A percentile compares a stretch with the other conserved stretches of the same genome.
These are phyloP conservation scores for Xestia c-nigrum DNA, from an alignment of 2,888 invertebrate species.

Conservation along the genomic window DNA sequence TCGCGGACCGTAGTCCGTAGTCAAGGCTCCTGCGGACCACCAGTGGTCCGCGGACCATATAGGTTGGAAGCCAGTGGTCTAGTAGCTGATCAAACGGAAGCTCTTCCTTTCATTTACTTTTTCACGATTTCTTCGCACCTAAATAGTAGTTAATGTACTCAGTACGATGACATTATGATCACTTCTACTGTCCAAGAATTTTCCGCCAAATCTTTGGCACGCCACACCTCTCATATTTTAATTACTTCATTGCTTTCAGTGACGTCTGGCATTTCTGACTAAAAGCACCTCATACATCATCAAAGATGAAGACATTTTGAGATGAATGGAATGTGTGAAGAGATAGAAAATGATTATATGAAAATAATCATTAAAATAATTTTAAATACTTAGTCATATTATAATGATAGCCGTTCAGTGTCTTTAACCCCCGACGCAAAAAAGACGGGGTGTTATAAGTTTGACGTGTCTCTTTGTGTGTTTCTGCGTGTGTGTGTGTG, in stretches of 20 bases:
- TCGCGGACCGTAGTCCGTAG: no score
- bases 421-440: no score
- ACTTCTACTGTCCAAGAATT: constrained; percentile 10
- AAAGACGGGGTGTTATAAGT: no score
- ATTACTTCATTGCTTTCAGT: constrained; percentile 25
- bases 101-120: background rate
- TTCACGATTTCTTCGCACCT: background rate
- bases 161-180: background rate
- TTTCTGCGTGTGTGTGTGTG: no score
- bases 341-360: background rate
- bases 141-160: constrained; percentile 7
- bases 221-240: constrained; percentile 7
- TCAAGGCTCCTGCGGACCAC: no score
- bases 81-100: no score
- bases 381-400: no score
- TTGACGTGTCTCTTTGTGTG: no score
- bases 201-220: constrained; percentile 39
- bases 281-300: background rate
- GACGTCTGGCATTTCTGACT: background rate
- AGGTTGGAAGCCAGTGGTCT: no score
- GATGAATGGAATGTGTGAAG: background rate
- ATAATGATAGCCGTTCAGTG: no score
- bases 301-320: background rate
- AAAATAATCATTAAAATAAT: no score
- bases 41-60: no score